Base-by-base conservation (phyloP, 2,888 invertebrate species). In the Diachrysia chrysitis region DNA sequence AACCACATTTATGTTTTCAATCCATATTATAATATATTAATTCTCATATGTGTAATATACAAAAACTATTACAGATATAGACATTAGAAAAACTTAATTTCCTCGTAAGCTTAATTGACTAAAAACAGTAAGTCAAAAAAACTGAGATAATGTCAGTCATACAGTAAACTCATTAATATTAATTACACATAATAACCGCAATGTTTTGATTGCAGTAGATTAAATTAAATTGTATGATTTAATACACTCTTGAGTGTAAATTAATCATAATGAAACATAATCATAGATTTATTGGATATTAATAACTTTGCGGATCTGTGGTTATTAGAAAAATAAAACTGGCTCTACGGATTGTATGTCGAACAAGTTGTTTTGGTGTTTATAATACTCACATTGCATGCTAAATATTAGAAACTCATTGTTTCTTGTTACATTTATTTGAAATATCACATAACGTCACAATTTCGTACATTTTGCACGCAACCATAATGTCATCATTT, bases 141-240 rank as follows among this genome's bases (percentile, higher is more conserved):
- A 48, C 10, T n/a, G 6, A 19, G 10, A 19, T 19, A 19, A 0
- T 9, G 2, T 17, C 48, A 19, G 9, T 10, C 19, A 48, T 19
- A 17, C 48, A 48, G 48, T 48, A 48, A 48, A 48, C 17, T 48
- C 7, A 32, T 25, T 10, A 4, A 10, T 35, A 32, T 65, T 65
- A 73, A 69, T 72, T 54, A 59, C 58, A 56, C 17, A 67, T 19
- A 58, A 60, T 46, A 51, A 62, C 63, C 25, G 16, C 14, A 9
- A 35, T 62, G 23, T 63, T 60, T 67, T 68, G 29, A 57, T 54
- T 60, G 48, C 37, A 54, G 35, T 32, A 23, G 21, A 69, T 73
- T 73, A 53, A 60, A 73, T 73, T 69, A 35, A 57, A 35, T n/a
- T 42, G 53, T 25, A 17, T 53, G 48, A 64, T 72, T 72, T 68